Evolutionary conservation across 2,113 vertebrate species (phyloP), one percentile per base, ranked within the genome.

Genomic region (Atherinomorus stipes): DNA sequence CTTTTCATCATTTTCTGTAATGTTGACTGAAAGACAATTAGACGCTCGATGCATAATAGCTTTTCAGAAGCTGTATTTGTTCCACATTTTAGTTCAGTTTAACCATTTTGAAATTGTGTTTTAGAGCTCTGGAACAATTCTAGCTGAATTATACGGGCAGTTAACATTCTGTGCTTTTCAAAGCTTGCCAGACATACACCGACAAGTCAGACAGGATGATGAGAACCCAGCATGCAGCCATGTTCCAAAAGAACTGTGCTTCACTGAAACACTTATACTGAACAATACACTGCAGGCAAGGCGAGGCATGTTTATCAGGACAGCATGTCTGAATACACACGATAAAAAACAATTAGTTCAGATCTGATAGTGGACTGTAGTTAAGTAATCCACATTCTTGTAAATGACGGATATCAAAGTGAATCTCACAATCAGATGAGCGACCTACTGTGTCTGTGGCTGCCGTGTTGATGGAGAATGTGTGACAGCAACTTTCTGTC

Each of bases 381-480:
- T 53, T 7, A 26, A 53, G 25, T 16, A 53, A 53, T 9, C 2
- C 11, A 15, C 7, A 15, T 11, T 12, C 1, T 25, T 25, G 23
- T 15, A 51, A 37, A 52, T 52, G 21, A 10, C 13, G 21, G 62
- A 37, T 19, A 50, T 5, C 7, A 50, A 34, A 64, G 31, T 22
- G 62, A 37, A 0, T 31, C 28, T 4, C n/a, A 47, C 21, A 47
- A 40, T 42, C 61, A 34, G 31, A 10, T 23, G 23, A 51, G 49
- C 12, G 22, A 11, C 21, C 21, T 53, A 11, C 51, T 16, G 12
- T 26, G 51, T 2, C 22, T 53, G 15, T 26, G 51, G 38, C 15
- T 52, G 50, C 21, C 8, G 0, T 1, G 9, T 25, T 16, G 3
- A 3, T 23, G 6, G 38, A 15, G 51, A 25, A 5, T 52, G 21